Evolutionary conservation across 2,888 invertebrate species (phyloP).

Genomic region (Acanthacorydalis orientalis): DNA sequence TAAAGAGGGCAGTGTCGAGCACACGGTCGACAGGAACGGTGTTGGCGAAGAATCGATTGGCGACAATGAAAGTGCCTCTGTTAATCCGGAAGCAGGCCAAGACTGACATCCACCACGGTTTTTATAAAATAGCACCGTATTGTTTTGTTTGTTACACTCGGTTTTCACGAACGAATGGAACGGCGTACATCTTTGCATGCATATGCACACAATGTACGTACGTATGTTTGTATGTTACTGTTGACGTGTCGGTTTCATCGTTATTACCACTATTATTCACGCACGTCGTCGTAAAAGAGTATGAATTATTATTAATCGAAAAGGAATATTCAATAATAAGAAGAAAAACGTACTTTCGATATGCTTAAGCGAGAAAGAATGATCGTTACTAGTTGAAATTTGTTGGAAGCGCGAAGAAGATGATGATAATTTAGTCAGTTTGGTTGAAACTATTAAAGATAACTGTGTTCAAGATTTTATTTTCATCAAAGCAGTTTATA

Average conservation of each 20-base stretch:
- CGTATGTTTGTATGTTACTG: conserved; percentile 1
- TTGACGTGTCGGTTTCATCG: conserved; percentile 3
- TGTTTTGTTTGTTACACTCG: conserved; percentile 3
- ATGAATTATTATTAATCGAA: not conserved
- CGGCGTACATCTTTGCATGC: not conserved
- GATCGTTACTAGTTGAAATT: no score
- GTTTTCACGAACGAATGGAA: not conserved
- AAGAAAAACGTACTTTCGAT: not conserved
- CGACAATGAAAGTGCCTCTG: conserved; percentile 21
- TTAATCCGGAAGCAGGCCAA: conserved; percentile 24
- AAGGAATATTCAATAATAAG: not conserved
- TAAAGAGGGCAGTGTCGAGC: not conserved
- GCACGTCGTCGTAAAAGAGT: not conserved
- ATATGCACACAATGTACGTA: not conserved
- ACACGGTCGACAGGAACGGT: conserved; percentile 20
- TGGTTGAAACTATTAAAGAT: conserved; percentile 1
- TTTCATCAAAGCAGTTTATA: conserved; percentile 24
- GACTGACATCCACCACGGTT: conserved; percentile 24
- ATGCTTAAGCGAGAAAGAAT: not conserved
- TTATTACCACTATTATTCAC: no score
- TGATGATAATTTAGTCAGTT: not conserved
- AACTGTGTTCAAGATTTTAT: conserved; percentile 14
- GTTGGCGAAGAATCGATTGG: conserved; percentile 9
- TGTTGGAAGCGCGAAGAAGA: no score
- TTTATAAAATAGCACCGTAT: conserved; percentile 5